phyloP scores from a whole-genome alignment of 1,140 invertebrate genomes.

The Eufriesea mexicana region DNA sequence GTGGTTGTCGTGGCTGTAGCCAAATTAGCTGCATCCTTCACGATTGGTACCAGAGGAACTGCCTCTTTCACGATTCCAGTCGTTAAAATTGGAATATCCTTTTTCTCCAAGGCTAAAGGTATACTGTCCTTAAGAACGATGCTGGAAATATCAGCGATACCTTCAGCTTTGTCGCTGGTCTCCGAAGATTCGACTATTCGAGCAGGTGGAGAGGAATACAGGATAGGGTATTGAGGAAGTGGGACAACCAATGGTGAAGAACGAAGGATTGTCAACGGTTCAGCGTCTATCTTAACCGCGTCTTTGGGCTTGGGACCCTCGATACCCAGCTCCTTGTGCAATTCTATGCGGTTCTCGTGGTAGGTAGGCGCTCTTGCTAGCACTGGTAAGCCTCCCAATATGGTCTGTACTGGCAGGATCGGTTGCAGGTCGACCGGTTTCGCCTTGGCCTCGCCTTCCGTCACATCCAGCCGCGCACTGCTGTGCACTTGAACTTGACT shows the following conservation, averaged over 20 bases:
- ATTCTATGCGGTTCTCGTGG: slow-evolving; percentile 53
- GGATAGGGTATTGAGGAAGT: neutral
- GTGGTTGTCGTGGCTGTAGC: slow-evolving; percentile 14
- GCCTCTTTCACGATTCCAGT: neutral
- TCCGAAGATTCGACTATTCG: too few species aligned
- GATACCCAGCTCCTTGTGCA: slow-evolving; percentile 50
- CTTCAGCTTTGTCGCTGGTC: too few species aligned
- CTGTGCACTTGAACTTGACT: slow-evolving; percentile 56
- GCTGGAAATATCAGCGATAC: neutral
- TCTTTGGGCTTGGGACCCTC: slow-evolving; percentile 40
- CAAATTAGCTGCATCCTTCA: neutral
- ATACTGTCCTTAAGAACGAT: neutral
- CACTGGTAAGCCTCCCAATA: slow-evolving; percentile 16
- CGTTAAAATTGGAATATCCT: neutral
- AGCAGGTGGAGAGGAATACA: neutral
- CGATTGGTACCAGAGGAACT: neutral
- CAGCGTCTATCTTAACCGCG: slow-evolving; percentile 47
- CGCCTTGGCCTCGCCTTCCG: neutral
- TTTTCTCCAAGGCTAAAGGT: neutral
- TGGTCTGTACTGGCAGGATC: neutral
- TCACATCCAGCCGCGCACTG: slow-evolving; percentile 22
- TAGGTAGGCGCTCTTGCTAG: slow-evolving; percentile 16
- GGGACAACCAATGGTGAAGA: neutral
- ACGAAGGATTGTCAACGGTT: slow-evolving; percentile 11
- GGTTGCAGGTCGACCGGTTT: slow-evolving; percentile 19